Evolutionary conservation across 2,888 invertebrate species (phyloP), one percentile per base, ranked within the genome.

Genomic region (Caenorhabditis becei): DNA sequence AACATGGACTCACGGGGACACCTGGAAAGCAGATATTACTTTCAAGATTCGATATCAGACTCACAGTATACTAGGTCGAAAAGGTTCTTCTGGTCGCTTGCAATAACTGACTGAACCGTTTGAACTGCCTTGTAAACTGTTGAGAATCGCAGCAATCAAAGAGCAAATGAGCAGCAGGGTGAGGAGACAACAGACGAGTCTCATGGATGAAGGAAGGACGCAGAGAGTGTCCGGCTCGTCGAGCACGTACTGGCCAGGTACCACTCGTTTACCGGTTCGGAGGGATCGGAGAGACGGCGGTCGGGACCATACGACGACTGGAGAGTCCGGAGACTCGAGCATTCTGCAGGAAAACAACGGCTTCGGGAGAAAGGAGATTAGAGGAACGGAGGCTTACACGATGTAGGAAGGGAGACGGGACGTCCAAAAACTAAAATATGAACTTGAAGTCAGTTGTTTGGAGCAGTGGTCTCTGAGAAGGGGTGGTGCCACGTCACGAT

Each of bases 1-100:
- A 87, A 87, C 87, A 88, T 87, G 1, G 86, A 80, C 51, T 88
- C 88, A 11, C 82, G 80, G 1, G 85, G 87, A 35, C 88, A 88
- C 70, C 87, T 87, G 70, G 51, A 83, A 35, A 51, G n/a, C 20
- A n/a, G 49, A 7, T 32, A 16, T 4, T 16, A 8, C 28, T 23
- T 16, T 16, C 26, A 56, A 58, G n/a, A 28, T n/a, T n/a, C n/a
- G n/a, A n/a, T n/a, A 28, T 47, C 20, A 41, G 47, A 77, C 85
- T 80, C 24, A 85, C 85, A 85, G 44, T 59, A 78, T 56, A 49
- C 51, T 56, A 1, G 83, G 72, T 26, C 63, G 24, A 49, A 86
- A 83, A 18, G 75, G 56, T 35, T 81, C 71, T 10, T 84, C 77
- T 0, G 83, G 74, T 10, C 51, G 14, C 53, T 87, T 87, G 56